phyloP scores from a whole-genome alignment of 2,797 vertebrate species.

The Sebastes vulpes region DNA sequence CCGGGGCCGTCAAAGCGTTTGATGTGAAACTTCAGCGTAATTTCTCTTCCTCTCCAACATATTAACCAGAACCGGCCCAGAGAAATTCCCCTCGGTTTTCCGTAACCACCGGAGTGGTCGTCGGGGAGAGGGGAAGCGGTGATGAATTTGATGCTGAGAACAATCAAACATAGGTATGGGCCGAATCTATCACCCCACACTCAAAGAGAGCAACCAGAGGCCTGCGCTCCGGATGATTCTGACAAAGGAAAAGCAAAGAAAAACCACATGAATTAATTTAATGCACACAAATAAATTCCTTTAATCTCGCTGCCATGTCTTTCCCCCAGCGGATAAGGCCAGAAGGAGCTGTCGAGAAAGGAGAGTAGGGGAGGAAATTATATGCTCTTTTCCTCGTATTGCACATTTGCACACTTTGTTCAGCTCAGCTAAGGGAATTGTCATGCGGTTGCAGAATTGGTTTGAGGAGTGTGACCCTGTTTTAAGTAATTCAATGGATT shows the following conservation, averaged over 20 bases:
- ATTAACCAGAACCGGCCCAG: slow-evolving; percentile 82
- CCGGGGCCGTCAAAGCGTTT: slow-evolving; percentile 55
- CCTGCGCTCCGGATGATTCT: slow-evolving; percentile 67
- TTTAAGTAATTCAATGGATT: slow-evolving; percentile 42
- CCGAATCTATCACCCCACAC: slow-evolving; percentile 78
- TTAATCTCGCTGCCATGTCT: slow-evolving; percentile 80
- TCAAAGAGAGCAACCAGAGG: slow-evolving; percentile 74
- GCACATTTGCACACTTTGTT: slow-evolving; percentile 56
- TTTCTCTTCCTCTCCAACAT: slow-evolving; percentile 75
- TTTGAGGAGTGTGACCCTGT: slow-evolving; percentile 57
- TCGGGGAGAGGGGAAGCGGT: slow-evolving; percentile 64
- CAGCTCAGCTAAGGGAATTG: slow-evolving; percentile 59
- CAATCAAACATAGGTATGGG: slow-evolving; percentile 80
- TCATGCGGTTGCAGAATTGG: slow-evolving; percentile 43
- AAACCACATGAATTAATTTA: slow-evolving; percentile 77
- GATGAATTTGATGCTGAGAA: slow-evolving; percentile 83
- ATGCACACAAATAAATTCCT: slow-evolving; percentile 79
- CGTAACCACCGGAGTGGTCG: slow-evolving; percentile 58
- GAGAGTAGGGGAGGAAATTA: slow-evolving; percentile 42
- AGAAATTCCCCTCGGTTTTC: slow-evolving; percentile 61
- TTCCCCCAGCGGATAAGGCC: slow-evolving; percentile 60
- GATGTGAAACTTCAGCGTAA: slow-evolving; percentile 75
- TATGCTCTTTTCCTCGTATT: slow-evolving; percentile 35
- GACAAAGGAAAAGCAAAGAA: slow-evolving; percentile 72
- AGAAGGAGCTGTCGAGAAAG: slow-evolving; percentile 61